A percentile compares a stretch with the other conserved stretches of the same genome.
Conservation (phyloP, 1,140 invertebrate species). For the Drosophila athabasca region DNA sequence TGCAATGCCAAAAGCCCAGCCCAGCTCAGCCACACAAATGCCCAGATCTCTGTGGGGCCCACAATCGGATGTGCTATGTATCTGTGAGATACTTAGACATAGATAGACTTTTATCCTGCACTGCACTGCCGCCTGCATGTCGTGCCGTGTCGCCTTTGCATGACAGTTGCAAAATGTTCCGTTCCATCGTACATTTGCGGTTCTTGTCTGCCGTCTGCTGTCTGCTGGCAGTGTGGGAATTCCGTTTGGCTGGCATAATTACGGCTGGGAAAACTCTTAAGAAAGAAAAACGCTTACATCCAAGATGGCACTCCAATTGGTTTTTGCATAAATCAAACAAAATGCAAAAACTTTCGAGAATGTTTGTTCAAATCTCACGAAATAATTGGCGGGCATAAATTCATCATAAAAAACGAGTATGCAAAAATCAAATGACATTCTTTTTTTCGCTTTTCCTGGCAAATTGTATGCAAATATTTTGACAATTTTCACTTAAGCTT, state of each 20-base stretch:
- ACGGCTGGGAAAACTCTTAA: conserved; percentile 17
- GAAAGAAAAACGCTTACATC: conserved; percentile 35
- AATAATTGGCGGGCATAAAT: conserved; percentile 20
- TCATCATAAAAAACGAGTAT: conserved; percentile 10
- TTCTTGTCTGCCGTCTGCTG: conserved; percentile 21
- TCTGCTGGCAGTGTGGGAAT: conserved; percentile 23
- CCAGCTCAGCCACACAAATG: conserved; percentile 33
- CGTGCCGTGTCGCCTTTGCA: conserved; percentile 24
- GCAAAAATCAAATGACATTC: conserved; percentile 15
- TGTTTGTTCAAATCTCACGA: conserved; percentile 16
- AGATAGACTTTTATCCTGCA: conserved; percentile 25
- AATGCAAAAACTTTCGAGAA: neutral
- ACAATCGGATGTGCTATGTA: conserved; percentile 43
- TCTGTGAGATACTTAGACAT: conserved; percentile 28
- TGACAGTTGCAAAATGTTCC: conserved; percentile 45
- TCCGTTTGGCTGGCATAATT: conserved; percentile 26
- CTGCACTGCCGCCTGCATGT: conserved; percentile 9
- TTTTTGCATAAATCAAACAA: too few species aligned
- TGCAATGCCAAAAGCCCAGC: conserved; percentile 52
- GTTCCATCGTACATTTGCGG: conserved; percentile 30
- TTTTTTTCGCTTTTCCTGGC: conserved; percentile 11
- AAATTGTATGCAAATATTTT: conserved; percentile 61
- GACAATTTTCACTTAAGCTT: conserved; percentile 50
- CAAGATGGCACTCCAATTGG: neutral
- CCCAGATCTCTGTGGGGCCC: conserved; percentile 43